Percentiles rank a stretch among this genome's conserved stretches.
Conservation (phyloP, 2,113 vertebrate genomes). For the Orthonyx spaldingii region DNA sequence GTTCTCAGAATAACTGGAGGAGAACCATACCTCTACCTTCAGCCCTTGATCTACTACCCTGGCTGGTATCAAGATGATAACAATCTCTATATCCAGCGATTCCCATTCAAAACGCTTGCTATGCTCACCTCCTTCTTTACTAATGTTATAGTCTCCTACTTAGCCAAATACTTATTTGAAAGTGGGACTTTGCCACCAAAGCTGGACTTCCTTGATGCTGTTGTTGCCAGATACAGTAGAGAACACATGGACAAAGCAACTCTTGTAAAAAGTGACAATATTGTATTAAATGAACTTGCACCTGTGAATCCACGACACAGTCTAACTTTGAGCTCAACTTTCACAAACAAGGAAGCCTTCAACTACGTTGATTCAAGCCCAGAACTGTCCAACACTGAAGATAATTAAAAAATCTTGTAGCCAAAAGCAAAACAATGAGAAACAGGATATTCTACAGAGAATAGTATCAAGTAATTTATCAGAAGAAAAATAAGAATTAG, state of each 20-base stretch:
- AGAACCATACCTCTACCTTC: slow-evolving; percentile 90
- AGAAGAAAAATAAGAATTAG: background rate
- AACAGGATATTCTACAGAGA: slow-evolving; percentile 8
- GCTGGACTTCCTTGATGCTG: slow-evolving; percentile 90
- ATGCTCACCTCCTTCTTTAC: slow-evolving; percentile 89
- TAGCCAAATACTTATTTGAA: slow-evolving; percentile 93
- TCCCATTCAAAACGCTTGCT: slow-evolving; percentile 91
- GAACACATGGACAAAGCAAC: slow-evolving; percentile 97
- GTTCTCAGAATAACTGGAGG: slow-evolving; percentile 90
- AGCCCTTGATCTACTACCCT: slow-evolving; percentile 91
- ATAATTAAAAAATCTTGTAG: slow-evolving; percentile 52
- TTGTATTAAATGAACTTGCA: slow-evolving; percentile 88
- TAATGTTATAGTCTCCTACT: slow-evolving; percentile 86
- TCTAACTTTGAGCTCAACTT: slow-evolving; percentile 81
- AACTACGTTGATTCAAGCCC: slow-evolving; percentile 81
- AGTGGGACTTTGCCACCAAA: slow-evolving; percentile 90
- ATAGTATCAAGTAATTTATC: slow-evolving; percentile 33
- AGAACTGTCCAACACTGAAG: slow-evolving; percentile 81
- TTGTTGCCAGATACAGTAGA: slow-evolving; percentile 90
- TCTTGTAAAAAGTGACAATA: slow-evolving; percentile 90
- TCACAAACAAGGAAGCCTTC: slow-evolving; percentile 86
- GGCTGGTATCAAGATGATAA: slow-evolving; percentile 81
- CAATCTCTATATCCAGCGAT: slow-evolving; percentile 82
- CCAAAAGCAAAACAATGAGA: background rate
- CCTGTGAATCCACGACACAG: slow-evolving; percentile 83